These are phyloP conservation scores for Lasioglossum lativentre DNA, from an alignment of 2,888 invertebrate species.

Conservation along the genomic window DNA sequence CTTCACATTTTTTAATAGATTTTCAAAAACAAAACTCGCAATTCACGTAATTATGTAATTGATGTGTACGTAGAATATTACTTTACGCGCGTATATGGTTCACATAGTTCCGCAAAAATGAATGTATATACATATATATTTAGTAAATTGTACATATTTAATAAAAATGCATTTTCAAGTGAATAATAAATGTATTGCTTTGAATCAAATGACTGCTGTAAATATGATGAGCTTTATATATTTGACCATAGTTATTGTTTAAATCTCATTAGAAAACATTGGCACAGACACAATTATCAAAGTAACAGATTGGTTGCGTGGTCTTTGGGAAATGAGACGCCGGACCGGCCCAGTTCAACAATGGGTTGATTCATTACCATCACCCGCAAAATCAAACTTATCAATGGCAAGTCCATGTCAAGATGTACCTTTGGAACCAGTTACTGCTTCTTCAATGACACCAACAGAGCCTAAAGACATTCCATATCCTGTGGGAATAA, in stretches of 20 bases:
- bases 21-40: not conserved
- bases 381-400: constrained; percentile 72
- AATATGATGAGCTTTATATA: not conserved
- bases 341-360: constrained; percentile 89
- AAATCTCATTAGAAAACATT: constrained; percentile 75
- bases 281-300: constrained; percentile 80
- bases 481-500: constrained; percentile 61
- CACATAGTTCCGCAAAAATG: not conserved
- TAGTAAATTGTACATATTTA: constrained; percentile 4
- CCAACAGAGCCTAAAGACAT: constrained; percentile 68
- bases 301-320: constrained; percentile 81
- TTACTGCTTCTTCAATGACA: constrained; percentile 43
- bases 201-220: not conserved
- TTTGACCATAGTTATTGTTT: not conserved
- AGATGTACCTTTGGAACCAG: constrained; percentile 34
- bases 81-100: not conserved
- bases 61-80: not conserved
- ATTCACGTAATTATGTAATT: constrained; percentile 13
- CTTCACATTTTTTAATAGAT: not conserved
- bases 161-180: not conserved
- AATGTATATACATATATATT: not conserved
- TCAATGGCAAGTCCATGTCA: constrained; percentile 57
- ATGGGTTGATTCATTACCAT: constrained; percentile 91
- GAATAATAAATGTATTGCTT: not conserved
- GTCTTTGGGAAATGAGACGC: constrained; percentile 87